A percentile compares a stretch with the other conserved stretches of the same genome.
phyloP scores from a whole-genome alignment of 1,140 invertebrate species.

The Achatina immaculata region DNA sequence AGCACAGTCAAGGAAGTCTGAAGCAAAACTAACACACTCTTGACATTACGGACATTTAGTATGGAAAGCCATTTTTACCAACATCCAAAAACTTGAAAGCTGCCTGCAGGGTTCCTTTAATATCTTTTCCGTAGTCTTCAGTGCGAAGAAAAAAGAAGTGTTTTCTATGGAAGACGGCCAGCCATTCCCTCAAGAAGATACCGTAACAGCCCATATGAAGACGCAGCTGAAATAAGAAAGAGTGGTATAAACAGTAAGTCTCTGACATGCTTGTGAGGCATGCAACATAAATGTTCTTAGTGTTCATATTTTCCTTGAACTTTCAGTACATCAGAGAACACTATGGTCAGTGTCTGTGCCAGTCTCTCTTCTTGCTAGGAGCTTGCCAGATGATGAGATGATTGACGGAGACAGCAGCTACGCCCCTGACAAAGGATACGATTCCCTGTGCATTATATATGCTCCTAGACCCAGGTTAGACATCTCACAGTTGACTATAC shows the following conservation, averaged over 20 bases:
- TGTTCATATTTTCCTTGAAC: no score
- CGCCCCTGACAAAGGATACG: no score
- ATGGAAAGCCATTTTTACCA: slow-evolving; percentile 3
- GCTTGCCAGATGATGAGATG: no score
- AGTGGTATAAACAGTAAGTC: background rate
- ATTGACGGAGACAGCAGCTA: no score
- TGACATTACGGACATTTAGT: background rate
- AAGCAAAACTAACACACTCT: background rate
- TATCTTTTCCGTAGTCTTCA: slow-evolving; percentile 38
- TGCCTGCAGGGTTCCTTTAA: slow-evolving; percentile 7
- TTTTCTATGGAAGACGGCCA: slow-evolving; percentile 43
- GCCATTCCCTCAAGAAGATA: slow-evolving; percentile 43
- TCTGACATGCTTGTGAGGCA: background rate
- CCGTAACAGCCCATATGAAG: slow-evolving; percentile 42
- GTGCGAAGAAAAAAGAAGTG: slow-evolving; percentile 42
- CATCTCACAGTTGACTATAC: no score
- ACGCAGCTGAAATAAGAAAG: slow-evolving; percentile 33
- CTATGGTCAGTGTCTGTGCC: background rate
- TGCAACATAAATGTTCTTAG: background rate
- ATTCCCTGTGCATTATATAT: no score
- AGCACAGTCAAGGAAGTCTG: background rate
- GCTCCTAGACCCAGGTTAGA: no score
- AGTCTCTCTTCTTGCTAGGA: no score
- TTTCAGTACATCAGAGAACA: no score
- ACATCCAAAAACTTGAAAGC: slow-evolving; percentile 35